Evolutionary conservation across 2,113 vertebrate species (phyloP), one percentile per base, ranked within the genome.

Genomic region (Xenotilapia leptura): DNA sequence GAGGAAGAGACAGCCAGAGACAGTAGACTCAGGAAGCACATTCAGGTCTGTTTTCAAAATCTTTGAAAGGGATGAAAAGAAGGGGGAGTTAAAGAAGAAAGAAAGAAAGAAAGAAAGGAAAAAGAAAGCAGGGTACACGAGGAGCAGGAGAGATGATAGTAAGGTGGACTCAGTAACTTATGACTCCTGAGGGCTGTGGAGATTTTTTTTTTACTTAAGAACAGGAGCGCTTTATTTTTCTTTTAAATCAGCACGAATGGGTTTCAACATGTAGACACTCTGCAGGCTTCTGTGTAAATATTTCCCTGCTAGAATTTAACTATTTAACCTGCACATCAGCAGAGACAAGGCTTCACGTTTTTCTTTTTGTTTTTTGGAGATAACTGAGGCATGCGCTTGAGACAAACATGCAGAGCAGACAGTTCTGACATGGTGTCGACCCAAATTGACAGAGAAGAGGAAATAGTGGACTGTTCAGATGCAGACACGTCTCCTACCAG

Each of bases 381-480:
- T 81, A 90, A 70, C 77, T 91, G 88, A 93, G 95, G 93, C 89
- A 94, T 93, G 91, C 87, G 51, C 89, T 90, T 89, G 90, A 94
- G 91, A 47, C 87, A 90, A 83, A 92, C 90, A 94, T 86, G 90
- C 86, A 89, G 83, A 94, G 90, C 90, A 92, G 83, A 90, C 87
- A 85, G 73, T 87, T 94, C 83, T 94, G 94, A 95, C 93, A 96
- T 94, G 94, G 91, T 96, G 95, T 83, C 92, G 92, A 96, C 91
- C 94, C 95, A 95, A 86, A 95, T 89, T 94, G 93, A 95, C 90
- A 95, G 86, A 91, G 89, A 90, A 90, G 87, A 93, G 93, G 93
- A 93, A 79, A 92, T 87, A 92, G 90, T 87, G 94, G 90, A 93
- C 92, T 91, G 89, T 90, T 94, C 93, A 88, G 83, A 77, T 91